Evolutionary conservation across 1,140 invertebrate genomes (phyloP), one percentile per base, ranked within the genome.

Genomic region (Brachionus manjavacas): DNA sequence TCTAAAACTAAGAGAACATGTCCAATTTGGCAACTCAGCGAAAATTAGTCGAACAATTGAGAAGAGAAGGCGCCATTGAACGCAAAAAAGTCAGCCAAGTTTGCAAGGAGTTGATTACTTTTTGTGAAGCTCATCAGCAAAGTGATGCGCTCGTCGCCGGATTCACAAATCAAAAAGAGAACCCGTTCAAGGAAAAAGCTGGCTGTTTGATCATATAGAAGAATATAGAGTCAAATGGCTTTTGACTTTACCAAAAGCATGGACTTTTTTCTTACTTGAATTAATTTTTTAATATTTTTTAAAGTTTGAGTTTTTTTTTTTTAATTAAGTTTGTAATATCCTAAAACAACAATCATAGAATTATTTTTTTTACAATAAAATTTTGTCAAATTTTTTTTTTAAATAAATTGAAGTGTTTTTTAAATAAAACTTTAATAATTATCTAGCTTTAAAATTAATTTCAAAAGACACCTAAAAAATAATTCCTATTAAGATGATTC

Each of bases 181-280:
- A 84, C 70, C 84, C 84, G 35, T 84, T 84, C 23, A 84, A 84
- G 23, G 84, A 84, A 79, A 84, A 79, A 25, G 16, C 46, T 20
- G 74, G 74, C 7, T 84, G 84, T 43, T 20, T 78, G 70, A 66
- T 76, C 11, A 84, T 84, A 76, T 76, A 76, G 43, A 76, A 76
- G 41, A 23, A 49, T 76, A 49, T 49, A 49, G 0, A 76, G 41
- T 16, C 31, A 60, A 60, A 60, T 60, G 52, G 16, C 20, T 20
- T n/a, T 31, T 70, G 11, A 11, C 20, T 70, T 70, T 46, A 7
- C 11, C 43, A 12, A 12, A 46, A n/a, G 43, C 43, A 46, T 46
- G 43, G 43, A 46, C 43, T 12, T 35, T 35, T 35, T 35, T 0
- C n/a, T n/a, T n/a, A 3, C 31, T 6, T 35, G 7, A 35, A 35